These are phyloP conservation scores for Umimayanthus kanabou DNA, from an alignment of 92 coral and sea anemone species.

Conservation along the genomic window DNA sequence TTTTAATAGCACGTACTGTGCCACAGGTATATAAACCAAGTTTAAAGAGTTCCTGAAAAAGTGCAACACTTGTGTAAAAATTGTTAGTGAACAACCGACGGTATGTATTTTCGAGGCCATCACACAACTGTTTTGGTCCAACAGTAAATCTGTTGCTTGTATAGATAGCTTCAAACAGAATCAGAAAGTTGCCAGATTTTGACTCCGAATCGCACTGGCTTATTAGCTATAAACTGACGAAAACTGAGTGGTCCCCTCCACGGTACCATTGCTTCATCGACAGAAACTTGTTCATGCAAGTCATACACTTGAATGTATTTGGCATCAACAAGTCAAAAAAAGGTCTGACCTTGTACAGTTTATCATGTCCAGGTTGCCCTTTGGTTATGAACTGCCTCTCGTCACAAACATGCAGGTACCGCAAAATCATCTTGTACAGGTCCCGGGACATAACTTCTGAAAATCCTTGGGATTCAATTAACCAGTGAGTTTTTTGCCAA, in stretches of 20 bases:
- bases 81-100: conserved; percentile 3
- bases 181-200: conserved; percentile 9
- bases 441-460: neutral
- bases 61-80: too few relatives aligned
- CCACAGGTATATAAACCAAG: conserved; percentile 20
- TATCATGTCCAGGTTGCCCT: conserved; percentile 18
- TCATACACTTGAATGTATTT: neutral
- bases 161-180: neutral
- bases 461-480: neutral
- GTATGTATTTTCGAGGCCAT: neutral
- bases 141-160: neutral
- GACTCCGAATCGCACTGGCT: neutral
- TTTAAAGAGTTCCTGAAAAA: conserved; percentile 9
- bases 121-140: conserved; percentile 4
- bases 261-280: conserved; percentile 21
- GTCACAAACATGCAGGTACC: conserved; percentile 1
- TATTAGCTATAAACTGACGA: neutral
- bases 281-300: neutral
- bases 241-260: conserved; percentile 1
- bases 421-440: conserved; percentile 1
- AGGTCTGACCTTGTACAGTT: conserved; percentile 12
- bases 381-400: conserved; percentile 22
- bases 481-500: conserved; percentile 14
- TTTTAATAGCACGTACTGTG: neutral
- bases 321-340: neutral